Conservation (phyloP, 1,140 invertebrate species). For the Caenorhabditis inopinata region DNA sequence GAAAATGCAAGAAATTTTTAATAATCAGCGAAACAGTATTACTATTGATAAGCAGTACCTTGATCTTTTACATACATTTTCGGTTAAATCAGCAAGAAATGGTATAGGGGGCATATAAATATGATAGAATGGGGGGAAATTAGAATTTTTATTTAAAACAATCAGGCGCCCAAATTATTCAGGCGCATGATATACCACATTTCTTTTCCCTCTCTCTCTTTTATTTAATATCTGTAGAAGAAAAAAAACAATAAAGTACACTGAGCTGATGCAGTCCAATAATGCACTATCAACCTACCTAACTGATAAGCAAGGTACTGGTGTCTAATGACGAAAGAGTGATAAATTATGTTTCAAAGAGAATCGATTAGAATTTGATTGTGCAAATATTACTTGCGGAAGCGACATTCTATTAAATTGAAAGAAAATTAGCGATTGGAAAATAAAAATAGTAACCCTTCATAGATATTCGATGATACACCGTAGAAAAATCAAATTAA, state of each 20-base stretch:
- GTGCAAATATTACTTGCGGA: neutral
- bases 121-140: neutral
- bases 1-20: neutral
- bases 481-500: neutral
- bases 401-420: no score
- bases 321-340: neutral
- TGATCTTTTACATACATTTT: slow-evolving; percentile 3
- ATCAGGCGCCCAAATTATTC: neutral
- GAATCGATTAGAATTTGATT: no score
- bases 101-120: slow-evolving; percentile 24
- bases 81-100: slow-evolving; percentile 30
- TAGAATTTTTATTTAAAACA: neutral
- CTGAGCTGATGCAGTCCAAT: neutral
- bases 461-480: neutral
- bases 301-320: neutral
- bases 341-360: neutral
- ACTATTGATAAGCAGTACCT: neutral
- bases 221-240: neutral
- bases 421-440: no score
- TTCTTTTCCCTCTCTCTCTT: neutral
- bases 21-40: slow-evolving; percentile 21
- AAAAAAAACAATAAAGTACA: neutral
- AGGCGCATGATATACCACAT: neutral
- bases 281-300: neutral
- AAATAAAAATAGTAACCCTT: neutral